phyloP scores from a whole-genome alignment of 2,888 invertebrate species.

The Melangyna quadrimaculata region DNA sequence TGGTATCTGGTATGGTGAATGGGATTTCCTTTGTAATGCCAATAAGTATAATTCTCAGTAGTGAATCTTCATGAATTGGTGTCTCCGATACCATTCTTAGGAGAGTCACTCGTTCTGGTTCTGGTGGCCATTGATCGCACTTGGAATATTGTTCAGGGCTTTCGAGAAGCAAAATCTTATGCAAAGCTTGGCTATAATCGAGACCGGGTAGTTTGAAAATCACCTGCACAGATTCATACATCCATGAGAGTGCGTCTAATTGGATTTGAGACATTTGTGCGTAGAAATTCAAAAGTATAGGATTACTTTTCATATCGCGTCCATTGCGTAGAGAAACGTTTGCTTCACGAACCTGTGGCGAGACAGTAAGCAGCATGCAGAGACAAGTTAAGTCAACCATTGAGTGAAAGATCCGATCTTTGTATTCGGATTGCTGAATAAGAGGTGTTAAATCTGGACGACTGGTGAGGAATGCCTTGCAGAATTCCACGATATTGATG shows the following conservation, averaged over 20 bases:
- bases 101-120: constrained; percentile 90
- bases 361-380: constrained; percentile 90
- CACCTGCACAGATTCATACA: constrained; percentile 90
- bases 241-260: constrained; percentile 92
- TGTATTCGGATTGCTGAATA: constrained; percentile 85
- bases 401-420: constrained; percentile 92
- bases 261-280: constrained; percentile 86
- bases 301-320: constrained; percentile 80
- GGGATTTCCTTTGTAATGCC: constrained; percentile 89
- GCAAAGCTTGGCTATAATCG: constrained; percentile 89
- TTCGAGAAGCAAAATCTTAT: constrained; percentile 90
- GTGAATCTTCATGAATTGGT: constrained; percentile 92
- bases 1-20: constrained; percentile 89
- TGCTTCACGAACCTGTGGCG: constrained; percentile 88
- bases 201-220: constrained; percentile 87
- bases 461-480: constrained; percentile 87
- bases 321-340: constrained; percentile 82
- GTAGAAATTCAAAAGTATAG: constrained; percentile 78
- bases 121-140: constrained; percentile 94
- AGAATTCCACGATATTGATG: constrained; percentile 90
- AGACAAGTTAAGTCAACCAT: constrained; percentile 93
- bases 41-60: constrained; percentile 91
- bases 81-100: constrained; percentile 93
- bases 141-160: constrained; percentile 91
- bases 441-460: constrained; percentile 83